These are phyloP conservation scores for Resseliella maxima DNA, from an alignment of 2,888 invertebrate species.

Conservation along the genomic window DNA sequence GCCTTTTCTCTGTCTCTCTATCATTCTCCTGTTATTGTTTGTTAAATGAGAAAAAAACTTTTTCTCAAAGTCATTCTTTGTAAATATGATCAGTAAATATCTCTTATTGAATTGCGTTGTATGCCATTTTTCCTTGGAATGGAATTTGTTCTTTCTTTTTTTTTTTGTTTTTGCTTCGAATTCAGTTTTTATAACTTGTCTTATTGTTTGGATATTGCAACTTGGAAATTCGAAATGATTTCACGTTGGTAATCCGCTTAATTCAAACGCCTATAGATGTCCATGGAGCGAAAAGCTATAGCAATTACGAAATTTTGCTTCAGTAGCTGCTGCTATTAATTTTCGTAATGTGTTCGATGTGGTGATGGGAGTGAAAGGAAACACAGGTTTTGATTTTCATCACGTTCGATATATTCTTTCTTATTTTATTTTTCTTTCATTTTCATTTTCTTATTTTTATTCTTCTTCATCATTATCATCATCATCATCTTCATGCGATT, in stretches of 20 bases:
- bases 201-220: constrained; percentile 30
- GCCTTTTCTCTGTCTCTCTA: too few species aligned
- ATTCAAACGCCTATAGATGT: constrained; percentile 11
- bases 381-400: constrained; percentile 55
- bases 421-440: not conserved
- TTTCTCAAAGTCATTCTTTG: not conserved
- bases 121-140: not conserved
- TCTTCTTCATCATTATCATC: not conserved
- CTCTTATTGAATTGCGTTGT: not conserved
- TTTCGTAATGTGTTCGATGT: not conserved
- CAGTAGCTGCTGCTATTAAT: constrained; percentile 26
- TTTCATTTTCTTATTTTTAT: not conserved
- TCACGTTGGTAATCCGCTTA: constrained; percentile 20
- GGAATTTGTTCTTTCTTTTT: too few species aligned
- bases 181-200: not conserved
- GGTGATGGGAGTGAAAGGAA: constrained; percentile 13
- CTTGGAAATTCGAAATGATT: constrained; percentile 1
- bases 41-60: not conserved
- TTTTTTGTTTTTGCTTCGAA: not conserved
- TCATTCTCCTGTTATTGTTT: too few species aligned
- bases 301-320: constrained; percentile 39
- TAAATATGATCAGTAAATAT: constrained; percentile 12
- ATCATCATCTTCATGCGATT: too few species aligned
- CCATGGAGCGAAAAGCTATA: not conserved
- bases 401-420: constrained; percentile 38